phyloP scores from a whole-genome alignment of 2,797 vertebrate genomes.

The Cynodonichthys magdalenae region DNA sequence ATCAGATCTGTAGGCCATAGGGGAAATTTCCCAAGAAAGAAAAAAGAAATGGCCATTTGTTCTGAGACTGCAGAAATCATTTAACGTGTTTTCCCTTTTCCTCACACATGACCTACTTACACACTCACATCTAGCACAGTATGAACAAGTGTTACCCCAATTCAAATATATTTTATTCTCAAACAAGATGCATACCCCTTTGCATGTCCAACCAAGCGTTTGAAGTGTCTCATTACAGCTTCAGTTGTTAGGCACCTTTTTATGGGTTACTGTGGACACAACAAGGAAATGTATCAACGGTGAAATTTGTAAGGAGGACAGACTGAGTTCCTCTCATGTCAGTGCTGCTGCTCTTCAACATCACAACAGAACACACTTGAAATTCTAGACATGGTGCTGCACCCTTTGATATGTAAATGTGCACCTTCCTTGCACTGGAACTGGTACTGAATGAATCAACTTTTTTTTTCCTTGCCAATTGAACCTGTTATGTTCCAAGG shows the following conservation, averaged over 20 bases:
- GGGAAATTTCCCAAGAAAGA: constrained; percentile 62
- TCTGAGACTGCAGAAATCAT: constrained; percentile 45
- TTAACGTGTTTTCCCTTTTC: constrained; percentile 30
- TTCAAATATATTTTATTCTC: constrained; percentile 25
- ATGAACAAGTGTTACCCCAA: constrained; percentile 29
- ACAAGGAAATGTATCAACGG: constrained; percentile 64
- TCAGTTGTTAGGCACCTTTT: constrained; percentile 31
- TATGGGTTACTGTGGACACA: constrained; percentile 42
- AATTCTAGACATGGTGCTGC: constrained; percentile 75
- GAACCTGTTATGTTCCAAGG: constrained; percentile 61
- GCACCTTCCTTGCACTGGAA: constrained; percentile 79
- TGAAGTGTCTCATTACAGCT: constrained; percentile 52
- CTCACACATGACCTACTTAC: constrained; percentile 67
- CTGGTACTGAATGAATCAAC: constrained; percentile 73
- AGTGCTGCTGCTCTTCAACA: constrained; percentile 76
- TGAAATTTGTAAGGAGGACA: constrained; percentile 71
- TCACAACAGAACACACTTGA: constrained; percentile 81
- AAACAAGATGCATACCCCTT: constrained; percentile 25
- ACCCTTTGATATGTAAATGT: constrained; percentile 87
- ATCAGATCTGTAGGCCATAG: constrained; percentile 65
- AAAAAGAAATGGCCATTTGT: constrained; percentile 26
- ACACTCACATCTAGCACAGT: constrained; percentile 14
- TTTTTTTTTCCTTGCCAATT: constrained; percentile 50
- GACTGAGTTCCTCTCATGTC: constrained; percentile 73
- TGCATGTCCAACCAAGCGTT: constrained; percentile 36